Evolutionary conservation across 2,888 invertebrate genomes (phyloP).

Genomic region (Protodeltote pygarga): DNA sequence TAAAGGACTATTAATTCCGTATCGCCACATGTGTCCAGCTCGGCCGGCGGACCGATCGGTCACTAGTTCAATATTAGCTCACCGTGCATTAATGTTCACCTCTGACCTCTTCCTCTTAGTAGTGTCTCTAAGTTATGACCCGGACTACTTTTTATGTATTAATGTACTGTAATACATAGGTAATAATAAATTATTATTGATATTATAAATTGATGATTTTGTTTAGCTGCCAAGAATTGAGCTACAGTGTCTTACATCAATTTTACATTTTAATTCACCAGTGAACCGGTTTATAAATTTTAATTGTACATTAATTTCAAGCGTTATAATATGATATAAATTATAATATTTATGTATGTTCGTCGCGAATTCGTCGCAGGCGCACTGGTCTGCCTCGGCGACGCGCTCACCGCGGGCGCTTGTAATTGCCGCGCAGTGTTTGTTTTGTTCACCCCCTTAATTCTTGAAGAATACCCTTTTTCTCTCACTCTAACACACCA

Average conservation of each 20-base stretch:
- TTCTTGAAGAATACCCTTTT: conserved; percentile 54
- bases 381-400: conserved; percentile 57
- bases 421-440: conserved; percentile 79
- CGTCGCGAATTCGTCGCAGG: conserved; percentile 54
- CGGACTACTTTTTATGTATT: conserved; percentile 41
- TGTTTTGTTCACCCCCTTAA: conserved; percentile 74
- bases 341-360: conserved; percentile 11
- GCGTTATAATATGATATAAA: neutral
- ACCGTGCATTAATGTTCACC: conserved; percentile 57
- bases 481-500: conserved; percentile 28
- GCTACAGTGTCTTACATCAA: too few species aligned
- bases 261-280: too few species aligned
- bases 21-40: conserved; percentile 41
- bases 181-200: too few species aligned
- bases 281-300: too few species aligned
- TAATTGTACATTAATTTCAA: too few species aligned
- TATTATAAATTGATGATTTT: too few species aligned
- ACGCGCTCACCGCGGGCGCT: conserved; percentile 70
- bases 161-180: conserved; percentile 7
- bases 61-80: conserved; percentile 49
- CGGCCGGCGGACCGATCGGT: conserved; percentile 53
- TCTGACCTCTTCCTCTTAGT: conserved; percentile 37
- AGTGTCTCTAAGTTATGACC: conserved; percentile 36
- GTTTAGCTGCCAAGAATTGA: too few species aligned
- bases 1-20: neutral